These are phyloP conservation scores for Cetoscarus ocellatus DNA, from an alignment of 2,797 vertebrate species.

Conservation along the genomic window DNA sequence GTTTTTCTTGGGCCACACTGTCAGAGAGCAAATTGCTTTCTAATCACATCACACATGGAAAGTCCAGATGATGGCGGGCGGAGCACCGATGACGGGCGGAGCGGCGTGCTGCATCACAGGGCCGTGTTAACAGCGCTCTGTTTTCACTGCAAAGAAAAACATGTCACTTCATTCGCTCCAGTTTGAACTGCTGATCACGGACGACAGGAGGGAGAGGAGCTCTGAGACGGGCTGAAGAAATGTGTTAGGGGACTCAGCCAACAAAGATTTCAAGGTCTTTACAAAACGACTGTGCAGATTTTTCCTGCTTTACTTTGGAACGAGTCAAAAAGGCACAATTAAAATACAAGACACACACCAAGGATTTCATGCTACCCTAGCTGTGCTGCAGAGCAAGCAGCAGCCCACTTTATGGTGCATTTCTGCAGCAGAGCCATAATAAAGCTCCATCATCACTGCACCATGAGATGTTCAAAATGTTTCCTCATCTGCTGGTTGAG, in stretches of 20 bases:
- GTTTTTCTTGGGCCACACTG: constrained; percentile 78
- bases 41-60: constrained; percentile 78
- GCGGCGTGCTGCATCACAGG: constrained; percentile 30
- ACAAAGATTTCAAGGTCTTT: not conserved
- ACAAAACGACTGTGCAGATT: too few species aligned
- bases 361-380: too few species aligned
- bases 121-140: constrained; percentile 71
- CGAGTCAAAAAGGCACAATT: too few species aligned
- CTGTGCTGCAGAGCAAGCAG: not conserved
- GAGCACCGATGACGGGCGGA: constrained; percentile 46
- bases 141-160: constrained; percentile 81
- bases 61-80: constrained; percentile 63
- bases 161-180: constrained; percentile 75
- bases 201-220: constrained; percentile 34
- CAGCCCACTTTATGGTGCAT: too few species aligned
- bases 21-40: constrained; percentile 79
- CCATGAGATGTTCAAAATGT: too few species aligned
- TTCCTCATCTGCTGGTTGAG: too few species aligned
- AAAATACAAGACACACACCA: too few species aligned
- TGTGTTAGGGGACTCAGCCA: too few species aligned
- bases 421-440: too few species aligned
- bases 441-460: too few species aligned
- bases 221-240: constrained; percentile 6
- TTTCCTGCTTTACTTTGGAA: too few species aligned
- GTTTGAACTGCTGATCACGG: constrained; percentile 62